These are phyloP conservation scores for Epinotia ramella DNA, from an alignment of 2,888 invertebrate genomes.

Conservation along the genomic window DNA sequence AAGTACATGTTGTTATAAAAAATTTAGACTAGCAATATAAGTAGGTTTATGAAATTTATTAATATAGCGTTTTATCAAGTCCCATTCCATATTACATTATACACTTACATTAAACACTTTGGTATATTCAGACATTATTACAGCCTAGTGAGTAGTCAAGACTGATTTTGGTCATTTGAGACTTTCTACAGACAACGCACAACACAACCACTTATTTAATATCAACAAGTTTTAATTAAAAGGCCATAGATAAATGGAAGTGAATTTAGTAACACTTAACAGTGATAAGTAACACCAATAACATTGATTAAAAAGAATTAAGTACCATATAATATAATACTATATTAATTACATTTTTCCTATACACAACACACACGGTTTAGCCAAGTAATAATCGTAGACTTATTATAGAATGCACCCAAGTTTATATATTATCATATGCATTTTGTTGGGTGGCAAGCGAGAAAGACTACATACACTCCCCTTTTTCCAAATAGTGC, in stretches of 20 bases:
- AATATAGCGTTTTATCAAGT: conserved; percentile 2
- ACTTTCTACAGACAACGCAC: conserved; percentile 29
- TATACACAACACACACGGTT: not conserved
- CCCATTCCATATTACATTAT: conserved; percentile 7
- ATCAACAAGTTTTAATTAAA: conserved; percentile 41
- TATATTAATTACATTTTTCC: conserved; percentile 7
- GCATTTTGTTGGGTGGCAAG: not conserved
- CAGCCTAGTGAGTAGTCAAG: conserved; percentile 13
- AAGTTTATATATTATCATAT: not conserved
- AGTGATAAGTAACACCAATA: conserved; percentile 29
- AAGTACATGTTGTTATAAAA: conserved; percentile 6
- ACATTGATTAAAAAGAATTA: conserved; percentile 13
- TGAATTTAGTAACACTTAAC: conserved; percentile 41
- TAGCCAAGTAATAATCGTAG: not conserved
- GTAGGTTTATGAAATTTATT: conserved; percentile 8
- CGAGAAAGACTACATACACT: not conserved
- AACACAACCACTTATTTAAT: conserved; percentile 44
- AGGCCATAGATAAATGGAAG: conserved; percentile 47
- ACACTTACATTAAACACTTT: conserved; percentile 35
- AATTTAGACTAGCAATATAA: conserved; percentile 8
- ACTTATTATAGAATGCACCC: conserved; percentile 20
- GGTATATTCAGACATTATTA: conserved; percentile 31
- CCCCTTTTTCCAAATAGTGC: not conserved
- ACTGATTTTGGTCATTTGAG: conserved; percentile 30
- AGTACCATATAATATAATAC: not conserved